These are phyloP conservation scores for Dicentrarchus labrax DNA, from an alignment of 2,113 vertebrate genomes.

Conservation along the genomic window DNA sequence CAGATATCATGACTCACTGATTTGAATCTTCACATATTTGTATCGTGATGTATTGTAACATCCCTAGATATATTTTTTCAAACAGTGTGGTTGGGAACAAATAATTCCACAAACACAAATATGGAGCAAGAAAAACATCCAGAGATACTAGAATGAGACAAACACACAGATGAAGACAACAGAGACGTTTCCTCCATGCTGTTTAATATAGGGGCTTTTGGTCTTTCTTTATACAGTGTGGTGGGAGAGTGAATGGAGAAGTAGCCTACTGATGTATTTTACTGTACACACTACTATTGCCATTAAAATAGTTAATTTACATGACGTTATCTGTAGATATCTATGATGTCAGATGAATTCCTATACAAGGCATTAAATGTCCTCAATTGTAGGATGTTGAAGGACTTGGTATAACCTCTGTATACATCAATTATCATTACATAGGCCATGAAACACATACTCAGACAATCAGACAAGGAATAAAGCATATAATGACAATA, in stretches of 20 bases:
- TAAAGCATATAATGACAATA: constrained; percentile 49
- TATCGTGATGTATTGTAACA: too few relatives aligned
- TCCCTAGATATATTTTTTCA: not conserved
- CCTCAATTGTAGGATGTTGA: constrained; percentile 34
- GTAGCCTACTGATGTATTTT: constrained; percentile 42
- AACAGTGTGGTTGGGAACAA: not conserved
- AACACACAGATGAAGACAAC: constrained; percentile 26
- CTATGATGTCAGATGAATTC: constrained; percentile 43
- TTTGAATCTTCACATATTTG: too few relatives aligned
- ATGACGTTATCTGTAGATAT: constrained; percentile 53
- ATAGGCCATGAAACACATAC: constrained; percentile 42
- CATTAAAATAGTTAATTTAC: constrained; percentile 77
- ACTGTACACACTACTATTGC: constrained; percentile 76
- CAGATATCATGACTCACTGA: too few relatives aligned
- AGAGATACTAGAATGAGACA: constrained; percentile 15
- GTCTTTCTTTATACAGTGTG: constrained; percentile 72
- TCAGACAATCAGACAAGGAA: constrained; percentile 46
- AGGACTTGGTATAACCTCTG: constrained; percentile 48
- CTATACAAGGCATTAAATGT: constrained; percentile 48
- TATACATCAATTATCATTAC: constrained; percentile 49
- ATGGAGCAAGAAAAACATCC: not conserved
- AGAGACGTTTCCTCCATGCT: constrained; percentile 73
- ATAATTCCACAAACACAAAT: not conserved
- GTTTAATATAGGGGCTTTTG: constrained; percentile 81
- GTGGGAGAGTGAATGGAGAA: constrained; percentile 63